Percentiles rank a stretch among this genome's conserved stretches.
Evolutionary conservation across 1,140 invertebrate species (phyloP).

Genomic region (Atopsyche davidsoni): DNA sequence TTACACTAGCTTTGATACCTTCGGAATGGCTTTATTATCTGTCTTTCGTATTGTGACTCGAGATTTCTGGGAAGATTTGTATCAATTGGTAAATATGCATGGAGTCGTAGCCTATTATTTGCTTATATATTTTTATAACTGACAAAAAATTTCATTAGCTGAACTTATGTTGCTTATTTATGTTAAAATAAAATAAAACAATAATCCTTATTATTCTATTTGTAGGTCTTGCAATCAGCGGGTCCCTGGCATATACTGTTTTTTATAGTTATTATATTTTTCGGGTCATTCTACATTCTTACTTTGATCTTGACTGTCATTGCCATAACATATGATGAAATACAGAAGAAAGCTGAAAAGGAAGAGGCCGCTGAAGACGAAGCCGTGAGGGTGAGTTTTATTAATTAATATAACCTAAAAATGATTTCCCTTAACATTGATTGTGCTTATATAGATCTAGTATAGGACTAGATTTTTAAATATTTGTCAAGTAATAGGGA

Average conservation of each 20-base stretch:
- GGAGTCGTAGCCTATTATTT: too few relatives aligned
- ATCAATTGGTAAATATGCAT: constrained; percentile 91
- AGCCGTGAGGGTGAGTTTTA: constrained; percentile 67
- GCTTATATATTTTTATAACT: constrained; percentile 7
- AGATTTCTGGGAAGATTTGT: constrained; percentile 97
- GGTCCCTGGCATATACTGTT: constrained; percentile 96
- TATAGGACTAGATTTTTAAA: too few relatives aligned
- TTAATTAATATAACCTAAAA: too few relatives aligned
- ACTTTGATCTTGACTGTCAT: constrained; percentile 99
- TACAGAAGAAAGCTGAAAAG: constrained; percentile 96
- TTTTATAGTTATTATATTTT: constrained; percentile 97
- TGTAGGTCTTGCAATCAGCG: constrained; percentile 84
- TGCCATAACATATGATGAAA: constrained; percentile 97
- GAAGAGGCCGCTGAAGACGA: constrained; percentile 90
- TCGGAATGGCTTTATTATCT: constrained; percentile 93
- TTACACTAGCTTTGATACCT: constrained; percentile 97
- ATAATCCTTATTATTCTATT: too few relatives aligned
- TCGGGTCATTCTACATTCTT: constrained; percentile 97
- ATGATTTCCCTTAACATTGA: too few relatives aligned
- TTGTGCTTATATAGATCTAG: too few relatives aligned
- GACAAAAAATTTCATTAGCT: not conserved
- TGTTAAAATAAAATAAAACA: too few relatives aligned
- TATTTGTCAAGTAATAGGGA: too few relatives aligned
- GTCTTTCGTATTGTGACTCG: constrained; percentile 98
- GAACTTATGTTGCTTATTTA: not conserved